Evolutionary conservation across 2,113 vertebrate genomes (phyloP).

Genomic region (Bucco capensis): DNA sequence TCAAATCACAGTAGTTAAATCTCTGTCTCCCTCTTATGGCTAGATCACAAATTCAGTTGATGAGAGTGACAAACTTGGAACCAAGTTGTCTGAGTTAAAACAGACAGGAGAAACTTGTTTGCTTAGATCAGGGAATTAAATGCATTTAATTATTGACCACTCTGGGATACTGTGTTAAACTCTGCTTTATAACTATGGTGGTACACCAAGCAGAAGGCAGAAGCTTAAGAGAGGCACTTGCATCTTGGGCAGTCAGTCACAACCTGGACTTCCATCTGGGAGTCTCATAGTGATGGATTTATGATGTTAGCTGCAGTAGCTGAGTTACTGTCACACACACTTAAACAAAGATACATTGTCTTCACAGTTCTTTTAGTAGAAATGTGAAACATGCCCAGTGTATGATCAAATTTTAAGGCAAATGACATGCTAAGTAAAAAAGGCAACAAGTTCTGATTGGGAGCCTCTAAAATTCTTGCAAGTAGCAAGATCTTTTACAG

Average conservation of each 20-base stretch:
- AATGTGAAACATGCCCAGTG: not conserved
- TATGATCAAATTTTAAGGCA: slow-evolving; percentile 1
- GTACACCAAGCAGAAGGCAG: not conserved
- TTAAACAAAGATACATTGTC: slow-evolving; percentile 27
- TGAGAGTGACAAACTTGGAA: not conserved
- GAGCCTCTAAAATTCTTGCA: not conserved
- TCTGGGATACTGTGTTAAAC: not conserved
- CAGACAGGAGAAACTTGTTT: not conserved
- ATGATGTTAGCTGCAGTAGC: not conserved
- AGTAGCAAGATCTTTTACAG: not conserved
- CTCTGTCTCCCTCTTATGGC: slow-evolving; percentile 42
- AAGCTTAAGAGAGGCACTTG: not conserved
- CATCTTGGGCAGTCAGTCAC: not conserved
- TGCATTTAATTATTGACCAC: not conserved
- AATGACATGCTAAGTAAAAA: slow-evolving; percentile 17
- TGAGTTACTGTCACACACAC: not conserved
- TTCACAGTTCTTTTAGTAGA: not conserved
- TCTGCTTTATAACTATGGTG: not conserved
- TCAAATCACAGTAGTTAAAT: not conserved
- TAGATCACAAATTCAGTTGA: not conserved
- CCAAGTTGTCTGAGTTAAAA: not conserved
- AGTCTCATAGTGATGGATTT: not conserved
- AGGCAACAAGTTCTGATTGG: not conserved
- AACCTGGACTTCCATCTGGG: not conserved
- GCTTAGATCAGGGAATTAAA: not conserved